Percentiles rank a stretch among this genome's conserved stretches.
These are phyloP conservation scores for Malurus leucopterus DNA, from an alignment of 2,797 vertebrate species.

Conservation along the genomic window DNA sequence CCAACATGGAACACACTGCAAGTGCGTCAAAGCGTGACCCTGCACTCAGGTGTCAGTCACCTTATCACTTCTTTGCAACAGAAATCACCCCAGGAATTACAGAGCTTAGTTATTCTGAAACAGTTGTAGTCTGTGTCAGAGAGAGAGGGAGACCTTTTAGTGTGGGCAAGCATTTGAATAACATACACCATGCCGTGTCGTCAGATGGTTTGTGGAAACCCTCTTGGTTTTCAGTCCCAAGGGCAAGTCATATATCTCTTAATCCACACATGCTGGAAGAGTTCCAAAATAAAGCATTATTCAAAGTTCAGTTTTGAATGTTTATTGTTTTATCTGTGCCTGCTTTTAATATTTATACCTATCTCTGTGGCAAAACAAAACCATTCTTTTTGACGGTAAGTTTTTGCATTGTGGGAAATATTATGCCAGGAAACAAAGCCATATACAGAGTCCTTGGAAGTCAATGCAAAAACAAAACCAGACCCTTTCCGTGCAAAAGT, in stretches of 20 bases:
- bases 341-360: not conserved
- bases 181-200: fast-evolving
- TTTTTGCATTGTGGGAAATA: not conserved
- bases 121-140: not conserved
- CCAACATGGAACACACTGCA: not conserved
- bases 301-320: not conserved
- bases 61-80: not conserved
- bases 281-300: not conserved
- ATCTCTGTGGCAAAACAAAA: not conserved
- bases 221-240: not conserved
- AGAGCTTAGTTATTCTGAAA: not conserved
- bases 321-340: not conserved
- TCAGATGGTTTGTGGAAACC: not conserved
- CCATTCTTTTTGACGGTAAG: not conserved
- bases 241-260: not conserved
- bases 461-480: not conserved
- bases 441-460: not conserved
- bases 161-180: not conserved
- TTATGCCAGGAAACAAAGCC: not conserved
- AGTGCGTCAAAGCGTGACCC: not conserved
- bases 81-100: not conserved
- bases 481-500: not conserved
- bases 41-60: not conserved
- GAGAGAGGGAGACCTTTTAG: not conserved
- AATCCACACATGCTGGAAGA: not conserved